phyloP scores from a whole-genome alignment of 2,797 vertebrate species.

The Crocidura indochinensis region DNA sequence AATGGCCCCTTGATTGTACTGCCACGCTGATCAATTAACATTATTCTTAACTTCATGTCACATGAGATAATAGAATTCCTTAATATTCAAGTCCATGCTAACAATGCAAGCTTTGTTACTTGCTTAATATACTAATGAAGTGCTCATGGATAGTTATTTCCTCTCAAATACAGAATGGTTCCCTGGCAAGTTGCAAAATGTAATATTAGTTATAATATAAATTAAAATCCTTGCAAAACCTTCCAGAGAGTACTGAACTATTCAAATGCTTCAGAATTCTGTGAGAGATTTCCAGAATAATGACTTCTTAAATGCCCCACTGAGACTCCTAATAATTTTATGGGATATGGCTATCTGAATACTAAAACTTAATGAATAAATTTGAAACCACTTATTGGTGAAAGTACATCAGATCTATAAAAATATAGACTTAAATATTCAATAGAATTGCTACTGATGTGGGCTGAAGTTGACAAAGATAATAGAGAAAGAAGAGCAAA shows the following conservation, averaged over 20 bases:
- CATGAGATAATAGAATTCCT: not conserved
- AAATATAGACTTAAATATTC: not conserved
- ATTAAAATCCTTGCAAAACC: slow-evolving; percentile 42
- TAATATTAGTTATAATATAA: slow-evolving; percentile 31
- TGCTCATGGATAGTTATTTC: not conserved
- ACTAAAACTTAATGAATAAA: too few relatives aligned
- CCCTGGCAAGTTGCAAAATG: slow-evolving; percentile 48
- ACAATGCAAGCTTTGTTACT: not conserved
- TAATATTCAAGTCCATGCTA: not conserved
- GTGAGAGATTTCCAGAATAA: too few relatives aligned
- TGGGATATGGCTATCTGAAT: too few relatives aligned
- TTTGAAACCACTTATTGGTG: too few relatives aligned
- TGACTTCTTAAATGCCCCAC: too few relatives aligned
- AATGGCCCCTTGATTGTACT: accelerated
- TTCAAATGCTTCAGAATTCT: too few relatives aligned
- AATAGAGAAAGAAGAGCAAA: not conserved
- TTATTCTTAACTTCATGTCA: not conserved
- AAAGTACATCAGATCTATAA: not conserved
- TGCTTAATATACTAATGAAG: not conserved
- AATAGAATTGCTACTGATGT: not conserved
- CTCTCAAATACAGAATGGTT: not conserved
- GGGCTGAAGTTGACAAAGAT: not conserved
- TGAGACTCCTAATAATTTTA: too few relatives aligned
- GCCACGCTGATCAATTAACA: not conserved
- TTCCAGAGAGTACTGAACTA: slow-evolving; percentile 25